Conservation (phyloP, 1,140 invertebrate species). For the Trichonephila inaurata region DNA sequence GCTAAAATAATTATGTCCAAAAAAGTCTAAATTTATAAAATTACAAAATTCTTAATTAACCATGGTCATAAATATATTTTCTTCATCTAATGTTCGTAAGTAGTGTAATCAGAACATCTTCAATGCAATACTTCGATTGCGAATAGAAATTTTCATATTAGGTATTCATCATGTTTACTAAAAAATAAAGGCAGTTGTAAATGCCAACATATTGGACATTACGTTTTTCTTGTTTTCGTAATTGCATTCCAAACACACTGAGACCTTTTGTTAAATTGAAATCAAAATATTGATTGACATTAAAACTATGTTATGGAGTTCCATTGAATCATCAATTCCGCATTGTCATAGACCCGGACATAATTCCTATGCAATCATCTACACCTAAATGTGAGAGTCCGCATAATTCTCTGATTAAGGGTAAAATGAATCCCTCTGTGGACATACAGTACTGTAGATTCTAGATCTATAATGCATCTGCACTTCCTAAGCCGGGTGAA, state of each 20-base stretch:
- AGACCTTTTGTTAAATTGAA: not conserved
- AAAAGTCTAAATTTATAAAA: too few relatives aligned
- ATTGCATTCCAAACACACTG: not conserved
- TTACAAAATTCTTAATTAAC: too few relatives aligned
- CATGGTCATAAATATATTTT: too few relatives aligned
- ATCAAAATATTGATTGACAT: not conserved
- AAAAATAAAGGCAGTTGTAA: too few relatives aligned
- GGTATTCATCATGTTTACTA: too few relatives aligned
- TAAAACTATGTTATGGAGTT: not conserved
- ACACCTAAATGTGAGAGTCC: not conserved
- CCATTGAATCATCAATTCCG: not conserved
- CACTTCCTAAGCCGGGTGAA: not conserved
- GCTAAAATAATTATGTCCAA: too few relatives aligned
- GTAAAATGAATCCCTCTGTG: not conserved
- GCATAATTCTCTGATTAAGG: conserved; percentile 35
- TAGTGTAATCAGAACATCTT: too few relatives aligned
- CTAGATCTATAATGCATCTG: not conserved
- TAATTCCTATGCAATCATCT: conserved; percentile 11
- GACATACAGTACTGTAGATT: not conserved
- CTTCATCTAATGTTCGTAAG: too few relatives aligned
- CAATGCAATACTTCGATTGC: too few relatives aligned
- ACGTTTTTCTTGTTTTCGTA: too few relatives aligned
- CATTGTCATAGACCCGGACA: not conserved
- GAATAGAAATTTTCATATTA: too few relatives aligned
- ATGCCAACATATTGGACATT: too few relatives aligned